These are phyloP conservation scores for Caenorhabditis sp. DNA, from an alignment of 2,888 invertebrate genomes.

Conservation along the genomic window DNA sequence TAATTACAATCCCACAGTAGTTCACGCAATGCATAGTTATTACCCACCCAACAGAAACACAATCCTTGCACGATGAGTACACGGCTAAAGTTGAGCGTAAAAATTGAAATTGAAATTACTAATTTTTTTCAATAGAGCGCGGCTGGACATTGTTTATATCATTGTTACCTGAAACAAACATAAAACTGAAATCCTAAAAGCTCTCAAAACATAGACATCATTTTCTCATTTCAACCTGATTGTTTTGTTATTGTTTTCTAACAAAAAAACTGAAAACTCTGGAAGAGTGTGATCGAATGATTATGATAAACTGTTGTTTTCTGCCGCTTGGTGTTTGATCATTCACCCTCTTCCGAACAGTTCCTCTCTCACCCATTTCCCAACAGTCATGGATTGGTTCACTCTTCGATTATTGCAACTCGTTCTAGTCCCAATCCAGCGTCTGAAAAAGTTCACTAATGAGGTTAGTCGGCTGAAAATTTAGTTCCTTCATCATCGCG, in stretches of 20 bases:
- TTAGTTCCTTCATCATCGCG: neutral
- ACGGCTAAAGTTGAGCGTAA: no score
- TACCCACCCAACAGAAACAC: no score
- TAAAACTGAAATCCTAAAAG: no score
- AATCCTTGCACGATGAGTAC: no score
- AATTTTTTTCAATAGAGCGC: no score
- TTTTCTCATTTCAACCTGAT: no score
- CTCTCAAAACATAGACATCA: no score
- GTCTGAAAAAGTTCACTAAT: neutral
- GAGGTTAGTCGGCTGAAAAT: neutral
- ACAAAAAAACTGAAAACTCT: constrained; percentile 5
- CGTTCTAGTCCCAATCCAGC: neutral
- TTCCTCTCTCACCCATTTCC: neutral
- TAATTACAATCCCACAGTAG: no score
- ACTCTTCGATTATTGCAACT: neutral
- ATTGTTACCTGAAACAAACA: no score
- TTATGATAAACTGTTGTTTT: constrained; percentile 7
- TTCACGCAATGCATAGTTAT: no score
- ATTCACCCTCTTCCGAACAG: neutral
- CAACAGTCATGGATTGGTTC: neutral
- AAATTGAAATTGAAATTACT: no score
- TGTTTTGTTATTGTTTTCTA: neutral
- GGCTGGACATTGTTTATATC: no score
- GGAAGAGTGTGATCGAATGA: neutral
- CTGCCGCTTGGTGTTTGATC: constrained; percentile 3